These are phyloP conservation scores for Hermatobates lingyangjiaoensis DNA, from an alignment of 1,140 invertebrate species.

Conservation along the genomic window DNA sequence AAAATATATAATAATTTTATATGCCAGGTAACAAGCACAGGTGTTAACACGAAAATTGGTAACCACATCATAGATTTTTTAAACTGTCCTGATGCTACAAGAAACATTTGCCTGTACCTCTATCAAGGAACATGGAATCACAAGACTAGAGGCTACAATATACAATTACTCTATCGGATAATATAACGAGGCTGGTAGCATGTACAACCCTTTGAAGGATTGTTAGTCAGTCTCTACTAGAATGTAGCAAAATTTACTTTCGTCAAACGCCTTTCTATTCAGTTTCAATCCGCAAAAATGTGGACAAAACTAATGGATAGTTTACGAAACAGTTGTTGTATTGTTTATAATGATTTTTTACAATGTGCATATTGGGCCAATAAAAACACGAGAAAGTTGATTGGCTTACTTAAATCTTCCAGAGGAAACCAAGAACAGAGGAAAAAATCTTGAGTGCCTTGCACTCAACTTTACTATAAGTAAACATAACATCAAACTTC, in stretches of 20 bases:
- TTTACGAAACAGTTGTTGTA: slow-evolving; percentile 8
- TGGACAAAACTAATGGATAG: slow-evolving; percentile 5
- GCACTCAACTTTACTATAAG: too few relatives aligned
- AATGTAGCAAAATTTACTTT: slow-evolving; percentile 2
- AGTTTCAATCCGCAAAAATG: slow-evolving; percentile 7
- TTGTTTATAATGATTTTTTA: slow-evolving; percentile 8
- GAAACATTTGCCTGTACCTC: slow-evolving; percentile 3
- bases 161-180: slow-evolving; percentile 7
- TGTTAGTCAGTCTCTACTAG: slow-evolving; percentile 5
- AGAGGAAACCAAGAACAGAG: too few relatives aligned
- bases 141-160: slow-evolving; percentile 9
- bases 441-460: too few relatives aligned
- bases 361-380: slow-evolving; percentile 7
- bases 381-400: slow-evolving; percentile 5
- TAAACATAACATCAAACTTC: too few relatives aligned
- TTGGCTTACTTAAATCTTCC: too few relatives aligned
- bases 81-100: slow-evolving; percentile 10
- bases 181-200: slow-evolving; percentile 1
- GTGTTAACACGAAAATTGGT: not conserved
- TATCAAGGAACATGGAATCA: slow-evolving; percentile 6
- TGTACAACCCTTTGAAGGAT: slow-evolving; percentile 7
- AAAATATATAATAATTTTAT: not conserved
- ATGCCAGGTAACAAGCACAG: not conserved
- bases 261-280: slow-evolving; percentile 8
- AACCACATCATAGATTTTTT: too few relatives aligned